These are phyloP conservation scores for Enteromius argenteus DNA, from an alignment of 2,797 vertebrate genomes.

Conservation along the genomic window DNA sequence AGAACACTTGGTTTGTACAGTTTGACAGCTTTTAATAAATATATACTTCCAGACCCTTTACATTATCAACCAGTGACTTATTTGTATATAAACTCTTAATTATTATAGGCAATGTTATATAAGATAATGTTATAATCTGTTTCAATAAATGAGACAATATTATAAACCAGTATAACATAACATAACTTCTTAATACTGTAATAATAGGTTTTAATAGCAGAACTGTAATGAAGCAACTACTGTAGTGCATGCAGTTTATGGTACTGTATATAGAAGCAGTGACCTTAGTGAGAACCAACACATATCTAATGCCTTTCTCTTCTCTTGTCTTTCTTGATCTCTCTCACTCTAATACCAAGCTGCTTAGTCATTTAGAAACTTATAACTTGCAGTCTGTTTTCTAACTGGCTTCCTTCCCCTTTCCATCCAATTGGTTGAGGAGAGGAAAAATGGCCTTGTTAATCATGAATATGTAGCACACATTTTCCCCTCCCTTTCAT, in stretches of 20 bases:
- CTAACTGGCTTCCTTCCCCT: background rate
- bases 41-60: background rate
- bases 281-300: background rate
- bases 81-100: background rate
- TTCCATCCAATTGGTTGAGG: slow-evolving; percentile 15
- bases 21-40: background rate
- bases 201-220: background rate
- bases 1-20: slow-evolving; percentile 13
- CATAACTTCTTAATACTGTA: background rate
- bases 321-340: background rate
- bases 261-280: background rate
- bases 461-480: slow-evolving; percentile 38
- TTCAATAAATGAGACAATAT: background rate
- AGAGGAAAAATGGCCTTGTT: slow-evolving; percentile 24
- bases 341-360: background rate
- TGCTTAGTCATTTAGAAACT: slow-evolving; percentile 11
- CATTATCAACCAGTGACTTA: background rate
- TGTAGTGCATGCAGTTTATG: background rate
- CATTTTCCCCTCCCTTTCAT: slow-evolving; percentile 13
- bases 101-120: background rate
- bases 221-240: background rate
- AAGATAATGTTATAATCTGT: background rate
- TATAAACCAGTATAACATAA: background rate
- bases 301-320: background rate
- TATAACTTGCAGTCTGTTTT: slow-evolving; percentile 10